Conservation (phyloP, 2,113 vertebrate species). For the Gallinago paraguaiae region DNA sequence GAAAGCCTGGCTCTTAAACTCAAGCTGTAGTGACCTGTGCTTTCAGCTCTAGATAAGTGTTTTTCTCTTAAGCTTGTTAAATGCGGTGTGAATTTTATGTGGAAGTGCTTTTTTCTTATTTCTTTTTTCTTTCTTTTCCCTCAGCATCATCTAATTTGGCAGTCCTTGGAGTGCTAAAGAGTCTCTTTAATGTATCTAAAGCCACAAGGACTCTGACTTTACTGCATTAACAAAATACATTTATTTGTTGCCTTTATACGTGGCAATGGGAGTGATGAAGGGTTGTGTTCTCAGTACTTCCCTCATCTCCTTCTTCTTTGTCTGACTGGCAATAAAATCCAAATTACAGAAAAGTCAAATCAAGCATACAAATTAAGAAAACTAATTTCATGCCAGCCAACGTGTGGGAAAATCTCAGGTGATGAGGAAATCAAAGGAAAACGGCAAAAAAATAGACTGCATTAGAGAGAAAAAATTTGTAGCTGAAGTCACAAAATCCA, state of each 20-base stretch:
- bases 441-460: neutral
- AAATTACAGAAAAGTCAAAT: constrained; percentile 17
- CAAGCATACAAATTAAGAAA: constrained; percentile 31
- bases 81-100: neutral
- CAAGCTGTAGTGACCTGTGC: neutral
- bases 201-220: neutral
- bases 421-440: constrained; percentile 19
- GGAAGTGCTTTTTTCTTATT: constrained; percentile 7
- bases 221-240: constrained; percentile 9
- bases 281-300: neutral
- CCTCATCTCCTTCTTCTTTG: neutral
- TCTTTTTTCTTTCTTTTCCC: constrained; percentile 3
- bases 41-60: constrained; percentile 1
- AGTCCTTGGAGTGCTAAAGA: neutral
- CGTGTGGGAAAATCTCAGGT: neutral
- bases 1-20: neutral
- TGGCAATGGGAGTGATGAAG: neutral
- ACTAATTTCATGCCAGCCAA: neutral
- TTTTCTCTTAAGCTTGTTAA: constrained; percentile 53
- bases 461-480: neutral
- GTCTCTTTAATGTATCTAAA: constrained; percentile 13
- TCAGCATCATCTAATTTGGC: neutral
- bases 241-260: neutral
- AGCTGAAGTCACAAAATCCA: neutral
- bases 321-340: constrained; percentile 15